phyloP scores from a whole-genome alignment of 2,113 vertebrate genomes.

The Eclectus roratus region DNA sequence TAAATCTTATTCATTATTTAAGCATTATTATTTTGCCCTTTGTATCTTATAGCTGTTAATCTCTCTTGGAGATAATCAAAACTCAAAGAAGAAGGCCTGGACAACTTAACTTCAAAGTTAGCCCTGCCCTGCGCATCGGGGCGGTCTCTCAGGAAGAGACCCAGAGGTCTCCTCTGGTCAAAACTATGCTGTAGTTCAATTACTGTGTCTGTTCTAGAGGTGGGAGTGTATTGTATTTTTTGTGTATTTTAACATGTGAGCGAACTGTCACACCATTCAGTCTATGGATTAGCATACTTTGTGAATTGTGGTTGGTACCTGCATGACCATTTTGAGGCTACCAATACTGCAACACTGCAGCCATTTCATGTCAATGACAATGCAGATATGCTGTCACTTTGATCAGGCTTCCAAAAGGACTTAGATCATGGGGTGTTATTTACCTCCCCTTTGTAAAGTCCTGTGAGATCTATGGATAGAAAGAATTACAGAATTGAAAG shows the following conservation, averaged over 20 bases:
- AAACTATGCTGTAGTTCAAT: background rate
- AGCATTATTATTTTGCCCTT: background rate
- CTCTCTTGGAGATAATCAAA: background rate
- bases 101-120: background rate
- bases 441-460: background rate
- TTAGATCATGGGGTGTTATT: background rate
- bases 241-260: background rate
- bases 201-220: background rate
- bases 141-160: background rate
- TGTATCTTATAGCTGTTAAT: background rate
- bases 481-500: background rate
- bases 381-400: background rate
- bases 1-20: background rate
- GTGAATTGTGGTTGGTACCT: slow-evolving; percentile 21
- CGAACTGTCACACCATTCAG: background rate
- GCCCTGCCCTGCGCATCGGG: background rate
- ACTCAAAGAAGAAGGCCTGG: background rate
- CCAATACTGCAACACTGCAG: background rate
- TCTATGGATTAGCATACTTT: background rate
- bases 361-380: background rate
- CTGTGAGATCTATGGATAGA: background rate
- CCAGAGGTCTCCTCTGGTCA: background rate
- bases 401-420: background rate
- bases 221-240: background rate
- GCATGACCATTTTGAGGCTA: background rate